Evolutionary conservation across 2,888 invertebrate genomes (phyloP), one percentile per base, ranked within the genome.

Genomic region (Fissipunctia ypsillon): DNA sequence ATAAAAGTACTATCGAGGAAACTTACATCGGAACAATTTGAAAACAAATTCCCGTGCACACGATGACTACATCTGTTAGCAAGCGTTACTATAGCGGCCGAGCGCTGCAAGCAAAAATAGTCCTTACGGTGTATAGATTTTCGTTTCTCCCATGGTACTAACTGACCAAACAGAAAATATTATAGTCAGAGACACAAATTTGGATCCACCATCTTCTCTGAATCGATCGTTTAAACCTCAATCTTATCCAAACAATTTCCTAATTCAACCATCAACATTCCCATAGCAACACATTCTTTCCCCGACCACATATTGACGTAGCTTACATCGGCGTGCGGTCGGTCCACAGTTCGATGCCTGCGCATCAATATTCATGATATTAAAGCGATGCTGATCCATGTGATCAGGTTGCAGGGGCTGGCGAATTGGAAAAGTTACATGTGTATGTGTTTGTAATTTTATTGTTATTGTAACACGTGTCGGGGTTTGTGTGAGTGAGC

Each of bases 371-470:
- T 71, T 70, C 79, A 83, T 82, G 72, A 63, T 68, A 43, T 73
- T 63, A 69, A 69, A 57, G 66, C 68, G 50, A 69, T 57, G 66
- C 67, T 59, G 74, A 68, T 79, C 57, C 61, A 54, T 64, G 64
- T 70, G 68, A 73, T 66, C 78, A 78, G 73, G 67, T 69, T 73
- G 31, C 65, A 67, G 50, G 69, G 3, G 3, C 41, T 61, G 35
- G 68, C 52, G 69, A 76, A 82, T 82, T 73, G 72, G 69, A 82
- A 81, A 73, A 81, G 68, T 81, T 77, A 69, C 71, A 66, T 71
- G 45, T 65, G 59, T 70, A 19, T 69, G 31, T 60, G 25, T 66
- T 54, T 65, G 28, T 66, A 45, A n/a, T 57, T 28, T 54, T 48
- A 68, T 74, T 54, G 60, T 48, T 57, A 35, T 28, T 54, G 22